Base-by-base conservation (phyloP, 1,140 invertebrate species). In the Catajapyx aquilonaris region DNA sequence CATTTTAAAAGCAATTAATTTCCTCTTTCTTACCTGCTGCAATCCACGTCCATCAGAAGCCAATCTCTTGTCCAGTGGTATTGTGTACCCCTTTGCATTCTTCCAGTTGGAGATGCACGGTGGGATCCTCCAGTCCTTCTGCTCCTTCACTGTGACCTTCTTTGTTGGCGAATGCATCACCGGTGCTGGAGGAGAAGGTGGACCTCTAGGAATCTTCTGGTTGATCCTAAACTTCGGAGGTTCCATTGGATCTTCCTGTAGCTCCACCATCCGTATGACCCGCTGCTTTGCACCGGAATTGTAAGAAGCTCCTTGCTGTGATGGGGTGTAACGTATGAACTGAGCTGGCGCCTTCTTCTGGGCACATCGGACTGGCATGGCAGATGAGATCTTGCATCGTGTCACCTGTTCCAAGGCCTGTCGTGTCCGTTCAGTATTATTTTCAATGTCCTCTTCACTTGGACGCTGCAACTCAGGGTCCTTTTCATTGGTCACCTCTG, bases 81-180 rank as follows among this genome's bases (percentile, higher is more conserved):
- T 95, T 0, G 94, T 98, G 61, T 96, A 98, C 51, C 88, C 85
- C 69, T 88, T 96, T 2, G 91, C 84, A 55, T 99, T 99, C 59
- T 99, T 99, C 94, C 94, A 99, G 52, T 99, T 98, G 10, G 87
- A 94, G 44, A 99, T 95, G 52, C 94, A 98, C 0, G 95, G 95
- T n/a, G 95, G 95, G 47, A 99, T 96, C 61, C 96, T 97, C 95
- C 95, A 99, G 57, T 99, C 93, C 44, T 94, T 81, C 54, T 99
- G 94, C 56, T 99, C 94, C 57, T 96, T 95, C 0, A 93, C 90
- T 4, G 93, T 95, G 0, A 94, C 60, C 56, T 97, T 86, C 39
- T 93, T 68, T 0, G 94, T 93, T 0, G 95, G 95, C 0, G 91
- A 97, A 62, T 98, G 94, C 59, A 98, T 71, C 1, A 96, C 87